These are phyloP conservation scores for Nipponia nippon DNA, from an alignment of 2,113 vertebrate species.

Conservation along the genomic window DNA sequence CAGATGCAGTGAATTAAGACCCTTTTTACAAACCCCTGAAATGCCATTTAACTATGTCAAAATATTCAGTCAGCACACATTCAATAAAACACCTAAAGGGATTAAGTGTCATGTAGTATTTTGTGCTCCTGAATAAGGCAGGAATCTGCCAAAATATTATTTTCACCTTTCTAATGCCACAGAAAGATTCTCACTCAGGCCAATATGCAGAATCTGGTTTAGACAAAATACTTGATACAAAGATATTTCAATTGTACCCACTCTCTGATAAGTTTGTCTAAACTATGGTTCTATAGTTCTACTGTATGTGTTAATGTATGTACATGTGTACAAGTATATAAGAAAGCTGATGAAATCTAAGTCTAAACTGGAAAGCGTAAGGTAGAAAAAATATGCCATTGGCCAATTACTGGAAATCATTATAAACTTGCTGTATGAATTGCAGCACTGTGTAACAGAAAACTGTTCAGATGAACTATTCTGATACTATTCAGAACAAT, in stretches of 20 bases:
- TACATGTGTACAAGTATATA: no score
- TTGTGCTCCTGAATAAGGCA: not conserved
- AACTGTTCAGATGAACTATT: not conserved
- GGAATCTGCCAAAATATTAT: not conserved
- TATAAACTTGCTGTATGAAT: not conserved
- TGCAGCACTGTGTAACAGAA: not conserved
- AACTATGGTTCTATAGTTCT: not conserved
- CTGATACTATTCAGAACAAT: not conserved
- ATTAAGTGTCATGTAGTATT: not conserved
- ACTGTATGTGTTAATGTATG: no score
- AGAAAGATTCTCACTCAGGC: not conserved
- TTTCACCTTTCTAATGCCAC: not conserved
- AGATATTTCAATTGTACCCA: not conserved
- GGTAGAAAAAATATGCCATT: not conserved
- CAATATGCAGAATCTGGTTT: not conserved
- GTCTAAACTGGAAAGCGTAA: not conserved
- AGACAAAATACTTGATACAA: not conserved
- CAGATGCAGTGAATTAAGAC: not conserved
- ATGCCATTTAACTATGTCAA: not conserved
- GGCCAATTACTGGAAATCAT: not conserved
- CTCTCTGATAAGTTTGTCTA: not conserved
- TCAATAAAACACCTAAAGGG: not conserved
- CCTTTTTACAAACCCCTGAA: not conserved
- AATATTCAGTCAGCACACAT: not conserved
- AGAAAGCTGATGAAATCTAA: not conserved